Evolutionary conservation across 2,888 invertebrate species (phyloP), one percentile per base, ranked within the genome.

Genomic region (Allygus modestus): DNA sequence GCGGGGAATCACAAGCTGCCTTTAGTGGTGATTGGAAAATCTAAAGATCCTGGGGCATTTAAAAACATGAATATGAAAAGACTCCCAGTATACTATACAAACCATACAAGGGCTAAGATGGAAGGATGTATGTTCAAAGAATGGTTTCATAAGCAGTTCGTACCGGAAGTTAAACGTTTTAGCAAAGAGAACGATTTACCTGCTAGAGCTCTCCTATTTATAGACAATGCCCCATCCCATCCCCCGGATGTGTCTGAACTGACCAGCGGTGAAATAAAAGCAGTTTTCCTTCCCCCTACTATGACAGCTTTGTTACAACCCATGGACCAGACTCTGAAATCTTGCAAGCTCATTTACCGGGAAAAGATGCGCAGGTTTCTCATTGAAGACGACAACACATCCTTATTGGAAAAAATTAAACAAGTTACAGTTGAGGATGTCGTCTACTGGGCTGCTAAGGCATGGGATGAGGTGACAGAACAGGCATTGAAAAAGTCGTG

Each of bases 21-120:
- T 46, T 85, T 87, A 15, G 84, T 88, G 82, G 82, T 89, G 31
- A 87, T 88, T 84, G 88, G 87, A 61, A 87, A 87, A 86, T 88
- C 87, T 73, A 85, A 83, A 73, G 87, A 86, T 75, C 87, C 87
- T n/a, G 84, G 88, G 77, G 85, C 82, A 26, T 83, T 88, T 15
- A 88, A 87, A 87, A 86, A 87, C 81, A 86, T 88, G 9, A 84
- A 84, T 15, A 87, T 87, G 33, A 85, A 71, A 79, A 71, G 79
- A 17, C 77, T 86, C 23, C 85, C 84, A 12, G 86, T 87, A 7
- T 86, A 58, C 79, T 88, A 88, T 84, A 85, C 65, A 28, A 85
- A 86, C 77, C 87, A 88, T 83, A 86, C 81, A 81, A 87, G 83
- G 28, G 87, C 88, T 4, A 83, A 88, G 88, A 87, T 88, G 87